Base-by-base conservation (phyloP, 2,113 vertebrate genomes). In the Alethe castanea region DNA sequence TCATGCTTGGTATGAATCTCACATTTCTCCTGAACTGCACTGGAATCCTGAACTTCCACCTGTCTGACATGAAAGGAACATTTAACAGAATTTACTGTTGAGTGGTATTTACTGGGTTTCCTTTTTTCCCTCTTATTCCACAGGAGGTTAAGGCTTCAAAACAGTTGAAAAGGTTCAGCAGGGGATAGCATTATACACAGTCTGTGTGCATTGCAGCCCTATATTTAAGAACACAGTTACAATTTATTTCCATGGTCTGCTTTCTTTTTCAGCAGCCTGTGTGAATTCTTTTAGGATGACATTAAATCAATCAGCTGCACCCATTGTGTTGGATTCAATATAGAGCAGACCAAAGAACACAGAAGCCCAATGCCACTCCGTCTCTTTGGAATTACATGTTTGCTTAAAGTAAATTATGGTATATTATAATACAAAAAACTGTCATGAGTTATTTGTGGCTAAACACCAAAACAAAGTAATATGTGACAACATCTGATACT, bases 221-320 rank as follows among this genome's bases (percentile, higher is more conserved):
- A 45, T 65, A 92, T 80, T 97, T 96, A 96, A 95, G 79, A 92
- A 93, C 38, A 52, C 47, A 92, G 71, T 88, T 92, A 94, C 74
- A 86, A 71, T 90, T 95, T 97, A 94, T 97, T 97, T 97, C 95
- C 96, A 92, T 78, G 52, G 90, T 44, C 42, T 86, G 71, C 66
- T 95, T 89, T 86, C 72, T 93, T 95, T 92, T 88, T 80, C 81
- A 97, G 74, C 53, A 93, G 85, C 42, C 82, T 94, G 60, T 65
- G 69, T 85, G 64, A 92, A 92, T 96, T 94, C 88, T 91, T 97
- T 92, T 67, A 70, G 71, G 64, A 93, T 95, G 91, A 97, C 73
- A 86, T 93, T 88, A 90, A 94, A 93, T 94, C 92, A 94, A 47
- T 84, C 88, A 65, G 74, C 80, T 95, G 86, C 69, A 95, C 77